Base-by-base conservation (phyloP, 2,888 invertebrate species). In the Leucophora obtusa region DNA sequence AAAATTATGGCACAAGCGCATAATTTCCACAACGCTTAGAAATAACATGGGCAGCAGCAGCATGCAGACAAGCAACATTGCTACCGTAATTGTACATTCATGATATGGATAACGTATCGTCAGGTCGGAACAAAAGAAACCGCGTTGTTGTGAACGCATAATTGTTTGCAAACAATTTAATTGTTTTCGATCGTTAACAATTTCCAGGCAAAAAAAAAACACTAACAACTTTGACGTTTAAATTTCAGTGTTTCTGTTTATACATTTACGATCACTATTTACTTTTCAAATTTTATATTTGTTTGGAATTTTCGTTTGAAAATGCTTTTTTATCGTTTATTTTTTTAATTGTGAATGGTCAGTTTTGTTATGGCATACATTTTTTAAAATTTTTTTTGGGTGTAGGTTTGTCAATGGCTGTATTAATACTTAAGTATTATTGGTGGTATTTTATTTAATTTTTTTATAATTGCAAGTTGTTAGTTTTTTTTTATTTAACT, bases 41-140 rank as follows among this genome's bases (percentile, higher is more conserved):
- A 88, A 87, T 54, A 88, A 85, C 86, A 88, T 86, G 59, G 88
- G 88, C 80, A 87, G 79, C 43, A 88, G 75, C 0, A 88, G 85
- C 86, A 86, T 86, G 84, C 86, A 85, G 9, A 88, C 69, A 63
- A 87, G 79, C 54, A 88, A 84, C 87, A 88, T 88, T 8, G 88
- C 83, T 59, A 88, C 86, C 1, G 86, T 87, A 60, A 88, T 87
- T 47, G 89, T 88, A 83, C 86, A 86, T 5, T 88, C 88, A n/a
- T 79, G 84, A 73, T 88, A 89, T 0, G 88, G 88, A 76, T 88
- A 88, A 6, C 88, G 86, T 21, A 88, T 80, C 17, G 85, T 84
- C 0, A 87, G 84, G 68, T 88, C 88, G 70, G 84, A 83, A 82
- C 88, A 88, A 83, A 87, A 88, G 83, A 88, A 88, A 24, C 88